Base-by-base conservation (phyloP, 2,888 invertebrate species). In the Bhutanitis thaidina region DNA sequence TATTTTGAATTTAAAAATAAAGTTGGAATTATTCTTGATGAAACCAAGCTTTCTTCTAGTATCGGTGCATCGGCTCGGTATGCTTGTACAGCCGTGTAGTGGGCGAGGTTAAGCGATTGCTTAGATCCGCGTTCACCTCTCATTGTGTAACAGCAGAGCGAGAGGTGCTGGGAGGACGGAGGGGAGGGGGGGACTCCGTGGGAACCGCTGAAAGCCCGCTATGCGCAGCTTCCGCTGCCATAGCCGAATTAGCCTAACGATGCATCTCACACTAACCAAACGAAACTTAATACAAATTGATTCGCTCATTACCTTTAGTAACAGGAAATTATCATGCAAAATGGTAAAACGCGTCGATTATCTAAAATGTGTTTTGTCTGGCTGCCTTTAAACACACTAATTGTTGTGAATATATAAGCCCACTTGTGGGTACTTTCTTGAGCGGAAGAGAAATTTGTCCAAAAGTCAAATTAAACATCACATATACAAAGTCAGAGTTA, bases 101-200 rank as follows among this genome's bases (percentile, higher is more conserved):
- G 87, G 88, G 88, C 87, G 88, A 88, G 88, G 88, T 88, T 88
- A 87, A 89, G 85, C 86, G 87, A 86, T 87, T 88, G 88, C 86
- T 86, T 87, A 88, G 88, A 89, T 88, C 88, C 88, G 87, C 85
- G 88, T 88, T 88, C 87, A 86, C 87, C 86, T 87, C 80, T 84
- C 80, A 87, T 88, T 89, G 88, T 89, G 88, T 85, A 89, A 89
- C 77, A 71, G 72, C 70, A 58, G 50, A 51, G 51, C 48, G 27
- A 41, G 56, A 35, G 43, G 43, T 25, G 51, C 41, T 34, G 50
- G 45, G 45, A 49, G 69, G 53, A 40, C 53, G 45, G 57, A 53
- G 62, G 65, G 69, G 71, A 67, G 70, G 75, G 76, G 71, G 77
- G 66, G 69, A 66, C 59, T 69, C 73, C 87, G 88, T 88, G 88